These are phyloP conservation scores for Cyaniris semiargus DNA, from an alignment of 2,888 invertebrate genomes.

Conservation along the genomic window DNA sequence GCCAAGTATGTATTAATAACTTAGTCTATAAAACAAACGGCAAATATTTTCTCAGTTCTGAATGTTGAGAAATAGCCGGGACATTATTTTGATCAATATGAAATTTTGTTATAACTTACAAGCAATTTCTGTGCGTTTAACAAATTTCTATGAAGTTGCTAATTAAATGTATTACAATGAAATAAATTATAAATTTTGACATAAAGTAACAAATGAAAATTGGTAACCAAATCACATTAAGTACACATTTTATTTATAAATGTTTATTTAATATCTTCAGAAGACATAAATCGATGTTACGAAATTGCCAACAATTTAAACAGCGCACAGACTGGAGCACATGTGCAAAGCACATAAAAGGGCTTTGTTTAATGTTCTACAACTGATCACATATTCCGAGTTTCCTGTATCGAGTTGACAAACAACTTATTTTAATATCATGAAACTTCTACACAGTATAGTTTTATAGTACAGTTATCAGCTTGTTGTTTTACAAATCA, in stretches of 20 bases:
- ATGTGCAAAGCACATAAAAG: neutral
- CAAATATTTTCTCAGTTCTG: neutral
- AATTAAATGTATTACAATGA: too few relatives aligned
- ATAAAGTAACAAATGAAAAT: neutral
- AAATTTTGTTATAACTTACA: neutral
- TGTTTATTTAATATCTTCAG: neutral
- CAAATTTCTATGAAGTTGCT: neutral
- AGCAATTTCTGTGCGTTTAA: neutral
- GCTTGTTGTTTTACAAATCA: neutral
- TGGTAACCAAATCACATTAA: neutral
- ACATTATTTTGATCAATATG: neutral
- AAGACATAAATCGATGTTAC: neutral
- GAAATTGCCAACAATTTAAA: neutral
- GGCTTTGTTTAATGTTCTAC: neutral
- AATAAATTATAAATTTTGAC: neutral
- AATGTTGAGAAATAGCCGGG: neutral
- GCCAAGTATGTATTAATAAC: neutral
- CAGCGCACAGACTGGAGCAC: neutral
- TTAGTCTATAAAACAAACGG: slow-evolving; percentile 17
- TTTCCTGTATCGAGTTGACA: neutral
- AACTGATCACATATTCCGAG: neutral
- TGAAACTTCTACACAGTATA: neutral
- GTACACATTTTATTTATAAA: neutral
- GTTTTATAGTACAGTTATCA: neutral
- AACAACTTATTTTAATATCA: slow-evolving; percentile 8